phyloP scores from a whole-genome alignment of 2,797 vertebrate species.

The Smutsia gigantea region DNA sequence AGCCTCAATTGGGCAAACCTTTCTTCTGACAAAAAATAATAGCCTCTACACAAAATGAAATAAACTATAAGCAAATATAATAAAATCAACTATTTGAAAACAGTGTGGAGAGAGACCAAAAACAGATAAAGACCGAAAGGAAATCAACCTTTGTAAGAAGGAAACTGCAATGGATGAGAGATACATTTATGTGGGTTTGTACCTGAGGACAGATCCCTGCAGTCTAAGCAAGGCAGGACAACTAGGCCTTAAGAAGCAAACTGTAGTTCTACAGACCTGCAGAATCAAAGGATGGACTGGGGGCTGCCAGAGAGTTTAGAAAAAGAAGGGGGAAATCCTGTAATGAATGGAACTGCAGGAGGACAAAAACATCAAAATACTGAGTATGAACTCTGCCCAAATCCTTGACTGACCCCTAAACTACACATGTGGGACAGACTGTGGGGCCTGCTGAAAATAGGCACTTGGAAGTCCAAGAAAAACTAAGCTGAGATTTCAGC shows the following conservation, averaged over 20 bases:
- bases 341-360: neutral
- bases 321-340: neutral
- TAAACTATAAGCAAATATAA: neutral
- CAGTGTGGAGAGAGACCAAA: neutral
- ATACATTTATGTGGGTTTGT: neutral
- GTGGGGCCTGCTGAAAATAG: neutral
- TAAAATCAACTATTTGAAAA: conserved; percentile 1
- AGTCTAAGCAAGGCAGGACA: neutral
- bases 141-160: neutral
- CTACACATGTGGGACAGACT: neutral
- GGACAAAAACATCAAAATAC: neutral
- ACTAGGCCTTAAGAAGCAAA: neutral
- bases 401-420: neutral
- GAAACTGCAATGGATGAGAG: neutral
- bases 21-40: neutral
- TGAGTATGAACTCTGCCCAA: neutral
- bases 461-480: neutral
- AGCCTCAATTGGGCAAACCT: conserved; percentile 10
- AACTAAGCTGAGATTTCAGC: neutral
- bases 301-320: neutral
- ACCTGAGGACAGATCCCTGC: neutral
- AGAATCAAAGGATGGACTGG: neutral
- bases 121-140: neutral
- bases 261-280: neutral
- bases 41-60: conserved; percentile 21